Conservation (phyloP, 2,888 invertebrate species). For the Melanotus villosus region DNA sequence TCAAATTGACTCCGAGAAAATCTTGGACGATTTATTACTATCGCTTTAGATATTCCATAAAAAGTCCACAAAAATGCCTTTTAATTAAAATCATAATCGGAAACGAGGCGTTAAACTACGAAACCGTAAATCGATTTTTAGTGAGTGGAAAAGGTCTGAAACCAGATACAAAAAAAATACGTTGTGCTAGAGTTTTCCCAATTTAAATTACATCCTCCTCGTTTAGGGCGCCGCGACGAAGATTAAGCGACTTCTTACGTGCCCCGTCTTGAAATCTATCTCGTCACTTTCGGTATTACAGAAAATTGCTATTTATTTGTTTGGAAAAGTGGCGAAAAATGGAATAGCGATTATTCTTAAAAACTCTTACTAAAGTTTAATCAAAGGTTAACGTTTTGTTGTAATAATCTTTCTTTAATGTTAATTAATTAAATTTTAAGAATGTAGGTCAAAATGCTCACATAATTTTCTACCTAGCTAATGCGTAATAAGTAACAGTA, state of each 20-base stretch:
- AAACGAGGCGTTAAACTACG: not conserved
- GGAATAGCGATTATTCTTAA: constrained; percentile 9
- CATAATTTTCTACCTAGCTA: too few relatives aligned
- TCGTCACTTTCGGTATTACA: constrained; percentile 36
- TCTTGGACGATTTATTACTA: constrained; percentile 9
- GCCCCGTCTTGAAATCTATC: constrained; percentile 38
- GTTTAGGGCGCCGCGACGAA: constrained; percentile 33
- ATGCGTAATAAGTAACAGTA: too few relatives aligned
- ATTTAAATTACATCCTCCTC: constrained; percentile 41
- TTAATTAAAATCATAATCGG: constrained; percentile 1
- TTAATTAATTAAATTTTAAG: not conserved
- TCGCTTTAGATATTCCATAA: not conserved
- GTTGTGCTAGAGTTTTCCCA: constrained; percentile 23
- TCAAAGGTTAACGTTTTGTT: not conserved
- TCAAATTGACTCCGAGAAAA: not conserved
- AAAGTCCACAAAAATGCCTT: not conserved
- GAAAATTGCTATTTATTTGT: constrained; percentile 39
- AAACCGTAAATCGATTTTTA: constrained; percentile 5
- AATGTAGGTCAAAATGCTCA: too few relatives aligned
- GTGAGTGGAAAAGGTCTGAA: not conserved
- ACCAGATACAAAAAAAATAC: constrained; percentile 17
- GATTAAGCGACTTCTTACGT: constrained; percentile 46
- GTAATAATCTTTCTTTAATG: not conserved
- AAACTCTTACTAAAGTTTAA: not conserved
- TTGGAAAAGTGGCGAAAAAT: constrained; percentile 28